phyloP scores from a whole-genome alignment of 1,140 invertebrate species.

The Cheumatopsyche charites region DNA sequence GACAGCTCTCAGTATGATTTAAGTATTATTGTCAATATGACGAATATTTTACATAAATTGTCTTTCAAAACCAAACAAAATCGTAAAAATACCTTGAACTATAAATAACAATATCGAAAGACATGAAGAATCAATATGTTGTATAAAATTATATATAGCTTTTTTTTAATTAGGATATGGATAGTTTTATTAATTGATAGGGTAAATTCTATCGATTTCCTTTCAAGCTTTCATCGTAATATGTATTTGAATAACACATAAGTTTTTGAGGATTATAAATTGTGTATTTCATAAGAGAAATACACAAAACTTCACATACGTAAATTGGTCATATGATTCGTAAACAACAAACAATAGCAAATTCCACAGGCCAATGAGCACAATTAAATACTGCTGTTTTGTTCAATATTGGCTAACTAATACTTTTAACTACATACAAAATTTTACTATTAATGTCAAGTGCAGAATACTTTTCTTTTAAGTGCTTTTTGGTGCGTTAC shows the following conservation, averaged over 20 bases:
- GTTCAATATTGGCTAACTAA: constrained; percentile 22
- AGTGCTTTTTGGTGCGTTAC: constrained; percentile 45
- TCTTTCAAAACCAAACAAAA: background rate
- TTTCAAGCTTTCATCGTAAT: no score
- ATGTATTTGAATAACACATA: no score
- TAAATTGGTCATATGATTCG: constrained; percentile 14
- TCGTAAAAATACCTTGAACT: no score
- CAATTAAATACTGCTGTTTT: background rate
- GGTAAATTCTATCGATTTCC: no score
- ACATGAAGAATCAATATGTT: no score
- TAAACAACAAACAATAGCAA: constrained; percentile 8
- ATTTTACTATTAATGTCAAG: constrained; percentile 35
- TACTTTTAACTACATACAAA: constrained; percentile 32
- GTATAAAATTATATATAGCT: no score
- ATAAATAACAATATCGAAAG: no score
- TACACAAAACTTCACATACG: constrained; percentile 12
- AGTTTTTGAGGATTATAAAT: no score
- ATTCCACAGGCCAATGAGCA: background rate
- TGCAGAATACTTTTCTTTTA: constrained; percentile 41
- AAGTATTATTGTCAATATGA: constrained; percentile 46
- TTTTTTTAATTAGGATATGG: no score
- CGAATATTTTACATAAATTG: constrained; percentile 19
- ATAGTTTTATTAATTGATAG: no score
- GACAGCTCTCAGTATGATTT: constrained; percentile 42
- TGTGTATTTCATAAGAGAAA: background rate